A percentile compares a stretch with the other conserved stretches of the same genome.
phyloP scores from a whole-genome alignment of 2,113 vertebrate genomes.

The Lepus europaeus region DNA sequence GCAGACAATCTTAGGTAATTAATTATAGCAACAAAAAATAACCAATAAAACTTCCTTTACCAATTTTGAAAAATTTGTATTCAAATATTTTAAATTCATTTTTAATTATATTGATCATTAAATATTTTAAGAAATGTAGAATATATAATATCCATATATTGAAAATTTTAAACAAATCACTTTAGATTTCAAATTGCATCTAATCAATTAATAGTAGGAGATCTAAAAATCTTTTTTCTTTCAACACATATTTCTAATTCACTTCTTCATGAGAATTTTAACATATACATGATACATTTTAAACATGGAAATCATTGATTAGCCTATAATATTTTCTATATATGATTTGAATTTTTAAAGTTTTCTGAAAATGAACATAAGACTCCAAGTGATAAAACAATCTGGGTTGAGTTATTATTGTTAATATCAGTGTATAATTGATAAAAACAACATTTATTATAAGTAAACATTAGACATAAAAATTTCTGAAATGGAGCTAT shows the following conservation, averaged over 20 bases:
- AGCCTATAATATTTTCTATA: background rate
- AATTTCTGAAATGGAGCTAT: background rate
- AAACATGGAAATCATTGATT: conserved; percentile 6
- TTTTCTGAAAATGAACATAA: background rate
- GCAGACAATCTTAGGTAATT: too few relatives aligned
- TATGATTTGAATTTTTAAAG: conserved; percentile 42
- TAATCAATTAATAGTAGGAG: background rate
- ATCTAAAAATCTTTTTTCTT: conserved; percentile 28
- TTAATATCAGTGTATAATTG: background rate
- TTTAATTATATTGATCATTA: background rate
- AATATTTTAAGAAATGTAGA: background rate
- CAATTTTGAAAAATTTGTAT: background rate
- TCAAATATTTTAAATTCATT: background rate
- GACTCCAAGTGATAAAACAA: conserved; percentile 4
- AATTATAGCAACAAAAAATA: too few relatives aligned
- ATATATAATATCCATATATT: background rate
- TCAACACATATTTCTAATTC: background rate
- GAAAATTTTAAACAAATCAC: conserved; percentile 63
- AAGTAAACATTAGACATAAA: background rate
- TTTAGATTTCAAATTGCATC: conserved; percentile 24
- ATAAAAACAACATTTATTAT: conserved; percentile 30
- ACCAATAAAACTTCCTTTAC: background rate
- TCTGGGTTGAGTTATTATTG: conserved; percentile 24
- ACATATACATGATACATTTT: background rate
- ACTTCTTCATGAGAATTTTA: conserved; percentile 8